These are phyloP conservation scores for Protobothrops flavoviridis DNA, from an alignment of 2,113 vertebrate genomes.

Conservation along the genomic window DNA sequence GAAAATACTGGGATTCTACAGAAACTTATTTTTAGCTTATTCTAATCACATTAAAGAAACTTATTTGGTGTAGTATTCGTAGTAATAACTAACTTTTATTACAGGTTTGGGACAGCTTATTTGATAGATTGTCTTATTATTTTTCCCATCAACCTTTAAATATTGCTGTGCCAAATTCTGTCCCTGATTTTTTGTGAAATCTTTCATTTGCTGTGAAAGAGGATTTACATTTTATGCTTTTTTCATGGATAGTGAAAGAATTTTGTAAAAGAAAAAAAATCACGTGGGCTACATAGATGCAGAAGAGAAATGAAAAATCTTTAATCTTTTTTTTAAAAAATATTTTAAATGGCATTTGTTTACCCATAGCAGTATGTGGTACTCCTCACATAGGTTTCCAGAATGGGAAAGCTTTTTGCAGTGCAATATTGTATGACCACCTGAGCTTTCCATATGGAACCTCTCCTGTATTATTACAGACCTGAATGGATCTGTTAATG, in stretches of 20 bases:
- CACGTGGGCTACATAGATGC: not conserved
- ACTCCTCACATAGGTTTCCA: not conserved
- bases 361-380: not conserved
- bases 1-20: not conserved
- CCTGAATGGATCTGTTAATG: not conserved
- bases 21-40: not conserved
- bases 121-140: not conserved
- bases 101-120: not conserved
- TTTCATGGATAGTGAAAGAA: not conserved
- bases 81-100: not conserved
- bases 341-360: not conserved
- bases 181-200: not conserved
- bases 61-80: not conserved
- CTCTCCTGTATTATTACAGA: not conserved
- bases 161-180: not conserved
- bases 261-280: not conserved
- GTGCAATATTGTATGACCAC: not conserved
- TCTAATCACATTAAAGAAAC: not conserved
- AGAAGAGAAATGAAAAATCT: too few relatives aligned
- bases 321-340: not conserved
- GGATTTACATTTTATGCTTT: not conserved
- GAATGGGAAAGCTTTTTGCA: not conserved
- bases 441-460: not conserved
- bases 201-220: not conserved
- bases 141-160: not conserved